Conservation (phyloP, 2,113 vertebrate species). For the Brachypteracias leptosomus region DNA sequence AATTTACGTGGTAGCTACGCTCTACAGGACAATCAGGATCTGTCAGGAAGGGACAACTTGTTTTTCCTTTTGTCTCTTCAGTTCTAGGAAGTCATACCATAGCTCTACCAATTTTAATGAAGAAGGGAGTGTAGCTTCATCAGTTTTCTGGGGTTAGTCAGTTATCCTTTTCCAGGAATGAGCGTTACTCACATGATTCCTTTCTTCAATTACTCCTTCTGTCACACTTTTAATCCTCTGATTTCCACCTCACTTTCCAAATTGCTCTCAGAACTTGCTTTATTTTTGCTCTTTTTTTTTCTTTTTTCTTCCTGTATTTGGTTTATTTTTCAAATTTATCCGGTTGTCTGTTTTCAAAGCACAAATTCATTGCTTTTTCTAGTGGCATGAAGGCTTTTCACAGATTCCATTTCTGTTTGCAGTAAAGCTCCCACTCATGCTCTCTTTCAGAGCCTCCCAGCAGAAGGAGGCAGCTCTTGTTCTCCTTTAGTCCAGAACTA, state of each 20-base stretch:
- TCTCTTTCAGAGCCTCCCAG: not conserved
- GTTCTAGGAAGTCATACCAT: conserved; percentile 3
- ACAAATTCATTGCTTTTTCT: not conserved
- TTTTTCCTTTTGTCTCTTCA: conserved; percentile 55
- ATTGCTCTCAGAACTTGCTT: not conserved
- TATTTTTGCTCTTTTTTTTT: not conserved
- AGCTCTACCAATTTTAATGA: not conserved
- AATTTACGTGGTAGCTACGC: conserved; percentile 48
- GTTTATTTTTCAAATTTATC: not conserved
- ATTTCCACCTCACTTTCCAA: not conserved
- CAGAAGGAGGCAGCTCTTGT: not conserved
- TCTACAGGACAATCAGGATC: conserved; percentile 26
- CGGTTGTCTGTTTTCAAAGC: not conserved
- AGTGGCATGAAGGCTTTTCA: not conserved
- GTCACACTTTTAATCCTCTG: not conserved
- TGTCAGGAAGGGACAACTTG: conserved; percentile 49
- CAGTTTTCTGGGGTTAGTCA: not conserved
- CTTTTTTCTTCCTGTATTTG: not conserved
- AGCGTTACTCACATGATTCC: not conserved
- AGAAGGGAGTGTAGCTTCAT: not conserved
- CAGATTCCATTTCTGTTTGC: not conserved
- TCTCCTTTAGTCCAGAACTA: not conserved
- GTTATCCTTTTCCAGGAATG: not conserved
- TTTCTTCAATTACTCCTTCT: not conserved
- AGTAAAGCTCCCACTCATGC: not conserved